A percentile compares a stretch with the other conserved stretches of the same genome.
Conservation (phyloP, 2,113 vertebrate species). For the Pongo abelii region DNA sequence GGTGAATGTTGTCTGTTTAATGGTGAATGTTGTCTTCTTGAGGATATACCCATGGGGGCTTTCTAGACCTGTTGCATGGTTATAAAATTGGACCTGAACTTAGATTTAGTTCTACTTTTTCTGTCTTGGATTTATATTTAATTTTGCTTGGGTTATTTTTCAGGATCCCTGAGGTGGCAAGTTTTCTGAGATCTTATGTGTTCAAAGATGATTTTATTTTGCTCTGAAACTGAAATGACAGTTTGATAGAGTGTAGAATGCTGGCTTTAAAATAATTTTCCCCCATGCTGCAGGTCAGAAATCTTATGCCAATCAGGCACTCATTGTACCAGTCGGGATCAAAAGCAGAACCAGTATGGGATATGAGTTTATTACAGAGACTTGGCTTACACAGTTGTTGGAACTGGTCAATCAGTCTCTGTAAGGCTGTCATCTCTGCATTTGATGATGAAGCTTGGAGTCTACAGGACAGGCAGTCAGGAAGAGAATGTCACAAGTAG, state of each 20-base stretch:
- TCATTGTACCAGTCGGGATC: not conserved
- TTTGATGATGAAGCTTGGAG: not conserved
- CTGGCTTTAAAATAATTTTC: not conserved
- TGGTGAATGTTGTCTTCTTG: not conserved
- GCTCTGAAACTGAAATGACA: not conserved
- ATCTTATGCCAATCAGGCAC: not conserved
- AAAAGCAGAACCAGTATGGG: not conserved
- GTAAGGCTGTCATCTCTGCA: not conserved
- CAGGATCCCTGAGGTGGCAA: not conserved
- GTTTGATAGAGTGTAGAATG: not conserved
- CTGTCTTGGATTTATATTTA: conserved; percentile 16
- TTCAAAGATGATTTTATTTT: conserved; percentile 46
- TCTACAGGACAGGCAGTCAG: not conserved
- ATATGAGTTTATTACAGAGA: not conserved
- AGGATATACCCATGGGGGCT: not conserved
- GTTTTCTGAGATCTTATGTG: not conserved
- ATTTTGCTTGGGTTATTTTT: not conserved
- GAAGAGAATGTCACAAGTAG: not conserved
- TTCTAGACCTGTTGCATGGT: not conserved
- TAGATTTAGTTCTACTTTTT: not conserved
- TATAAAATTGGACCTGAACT: not conserved
- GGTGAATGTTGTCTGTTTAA: not conserved
- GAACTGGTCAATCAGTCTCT: not conserved
- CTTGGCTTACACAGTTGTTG: not conserved
- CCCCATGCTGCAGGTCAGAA: not conserved